Percentiles rank a stretch among this genome's conserved stretches.
phyloP scores from a whole-genome alignment of 1,140 invertebrate genomes.

The Belonocnema kinseyi region DNA sequence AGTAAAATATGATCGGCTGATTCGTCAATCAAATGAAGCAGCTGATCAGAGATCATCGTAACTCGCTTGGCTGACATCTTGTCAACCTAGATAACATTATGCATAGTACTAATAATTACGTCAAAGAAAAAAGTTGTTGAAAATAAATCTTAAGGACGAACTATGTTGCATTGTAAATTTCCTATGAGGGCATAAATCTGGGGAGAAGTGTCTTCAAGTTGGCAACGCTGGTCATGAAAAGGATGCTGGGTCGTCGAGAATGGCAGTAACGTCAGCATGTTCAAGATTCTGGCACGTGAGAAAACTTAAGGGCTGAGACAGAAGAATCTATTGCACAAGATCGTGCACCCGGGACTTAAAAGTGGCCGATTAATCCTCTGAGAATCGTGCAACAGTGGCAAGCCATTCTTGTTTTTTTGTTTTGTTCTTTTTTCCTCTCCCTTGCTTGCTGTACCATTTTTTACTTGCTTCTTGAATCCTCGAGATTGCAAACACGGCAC shows the following conservation, averaged over 20 bases:
- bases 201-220: conserved; percentile 22
- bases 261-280: conserved; percentile 28
- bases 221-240: conserved; percentile 25
- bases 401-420: conserved; percentile 9
- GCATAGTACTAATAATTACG: background rate
- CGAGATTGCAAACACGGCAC: background rate
- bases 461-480: background rate
- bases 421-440: background rate
- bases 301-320: conserved; percentile 28
- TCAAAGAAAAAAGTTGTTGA: conserved; percentile 8
- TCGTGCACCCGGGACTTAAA: conserved; percentile 25
- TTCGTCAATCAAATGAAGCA: background rate
- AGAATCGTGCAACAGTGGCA: conserved; percentile 6
- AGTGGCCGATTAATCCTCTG: conserved; percentile 30
- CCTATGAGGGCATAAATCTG: conserved; percentile 22
- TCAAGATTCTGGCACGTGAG: conserved; percentile 30
- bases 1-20: conserved; percentile 3
- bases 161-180: conserved; percentile 14
- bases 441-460: background rate
- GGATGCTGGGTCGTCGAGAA: conserved; percentile 17
- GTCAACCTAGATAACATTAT: background rate
- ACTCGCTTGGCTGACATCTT: background rate
- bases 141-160: conserved; percentile 19
- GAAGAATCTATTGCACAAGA: conserved; percentile 29
- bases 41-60: background rate